Evolutionary conservation across 2,113 vertebrate species (phyloP).

Genomic region (Aplodontia rufa): DNA sequence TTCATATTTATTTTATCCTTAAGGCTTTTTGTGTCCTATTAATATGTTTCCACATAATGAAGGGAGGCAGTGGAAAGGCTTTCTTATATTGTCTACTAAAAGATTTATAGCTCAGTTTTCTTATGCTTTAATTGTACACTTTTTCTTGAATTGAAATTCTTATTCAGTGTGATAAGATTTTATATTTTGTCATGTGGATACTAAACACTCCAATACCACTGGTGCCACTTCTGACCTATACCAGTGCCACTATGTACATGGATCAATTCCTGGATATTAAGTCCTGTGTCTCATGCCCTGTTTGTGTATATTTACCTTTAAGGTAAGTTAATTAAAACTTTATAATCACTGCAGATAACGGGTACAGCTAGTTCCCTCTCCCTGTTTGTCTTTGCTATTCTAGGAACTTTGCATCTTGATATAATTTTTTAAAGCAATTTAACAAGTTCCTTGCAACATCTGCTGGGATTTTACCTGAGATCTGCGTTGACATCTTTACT

Average conservation of each 20-base stretch:
- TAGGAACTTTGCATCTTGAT: background rate
- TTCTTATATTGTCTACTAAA: background rate
- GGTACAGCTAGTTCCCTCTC: background rate
- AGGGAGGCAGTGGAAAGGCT: background rate
- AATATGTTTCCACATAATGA: background rate
- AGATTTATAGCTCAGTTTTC: background rate
- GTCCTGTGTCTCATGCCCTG: fast-evolving
- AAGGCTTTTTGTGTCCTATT: background rate
- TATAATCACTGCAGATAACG: background rate
- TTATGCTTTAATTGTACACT: background rate
- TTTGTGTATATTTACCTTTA: background rate
- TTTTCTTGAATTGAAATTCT: background rate
- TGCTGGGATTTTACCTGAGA: background rate
- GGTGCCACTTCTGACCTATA: background rate
- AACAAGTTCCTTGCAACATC: background rate
- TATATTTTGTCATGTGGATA: background rate
- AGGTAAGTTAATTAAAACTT: background rate
- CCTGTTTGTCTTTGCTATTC: background rate
- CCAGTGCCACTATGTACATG: background rate
- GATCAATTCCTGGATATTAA: background rate
- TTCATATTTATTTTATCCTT: background rate
- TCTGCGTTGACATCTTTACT: background rate
- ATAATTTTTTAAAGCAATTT: background rate
- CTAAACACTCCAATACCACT: background rate
- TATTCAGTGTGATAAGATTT: background rate